Conservation (phyloP, 2,797 vertebrate genomes). For the Schizothorax lantsangensis region DNA sequence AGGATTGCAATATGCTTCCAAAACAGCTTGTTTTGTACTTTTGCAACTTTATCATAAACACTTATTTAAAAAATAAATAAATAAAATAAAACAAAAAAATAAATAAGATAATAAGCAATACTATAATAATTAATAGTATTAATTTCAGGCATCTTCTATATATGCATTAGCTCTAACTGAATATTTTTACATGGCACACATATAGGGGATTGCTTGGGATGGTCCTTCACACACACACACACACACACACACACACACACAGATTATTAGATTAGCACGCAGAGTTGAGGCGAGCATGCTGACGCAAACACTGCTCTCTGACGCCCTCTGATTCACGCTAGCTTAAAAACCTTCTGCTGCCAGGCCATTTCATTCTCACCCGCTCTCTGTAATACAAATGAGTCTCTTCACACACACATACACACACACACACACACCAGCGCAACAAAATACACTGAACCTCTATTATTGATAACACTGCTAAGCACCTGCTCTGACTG, state of each 20-base stretch:
- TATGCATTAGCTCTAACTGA: background rate
- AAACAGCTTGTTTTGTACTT: background rate
- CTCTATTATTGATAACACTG: constrained; percentile 20
- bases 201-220: background rate
- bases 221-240: background rate
- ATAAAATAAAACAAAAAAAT: background rate
- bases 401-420: constrained; percentile 1
- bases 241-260: background rate
- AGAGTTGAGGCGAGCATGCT: constrained; percentile 6
- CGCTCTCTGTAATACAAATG: background rate
- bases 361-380: constrained; percentile 27
- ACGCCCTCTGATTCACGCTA: constrained; percentile 43
- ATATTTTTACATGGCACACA: background rate
- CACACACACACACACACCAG: background rate
- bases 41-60: background rate
- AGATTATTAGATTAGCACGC: background rate
- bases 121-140: too few relatives aligned
- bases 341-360: constrained; percentile 34
- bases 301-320: constrained; percentile 45
- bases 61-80: background rate
- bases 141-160: background rate
- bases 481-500: background rate
- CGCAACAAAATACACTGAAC: background rate
- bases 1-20: too few relatives aligned
- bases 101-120: background rate